Base-by-base conservation (phyloP, 2,113 vertebrate genomes). In the Gulo gulo region DNA sequence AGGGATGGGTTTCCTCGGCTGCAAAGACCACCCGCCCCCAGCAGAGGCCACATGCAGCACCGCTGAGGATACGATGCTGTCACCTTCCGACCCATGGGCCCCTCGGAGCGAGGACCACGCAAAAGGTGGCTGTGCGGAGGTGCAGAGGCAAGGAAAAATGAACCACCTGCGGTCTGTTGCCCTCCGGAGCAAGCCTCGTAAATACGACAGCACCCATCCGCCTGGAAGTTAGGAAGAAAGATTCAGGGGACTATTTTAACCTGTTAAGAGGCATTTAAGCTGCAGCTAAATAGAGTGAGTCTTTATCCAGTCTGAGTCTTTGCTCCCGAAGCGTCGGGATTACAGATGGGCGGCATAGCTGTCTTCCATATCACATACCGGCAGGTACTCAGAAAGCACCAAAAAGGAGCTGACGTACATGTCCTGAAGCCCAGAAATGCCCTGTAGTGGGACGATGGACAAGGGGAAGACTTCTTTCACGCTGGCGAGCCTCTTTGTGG, bases 371-470 rank as follows among this genome's bases (percentile, higher is more conserved):
- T 31, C 42, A 23, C 20, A 7, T 2, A 4, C 50, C 13, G 63
- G 57, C 65, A 8, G 63, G 50, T n/a, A 7, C 50, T 65, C 24
- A 52, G 20, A 45, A 45, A 55, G 95, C 42, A 14, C 26, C 39
- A 34, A 7, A 8, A 31, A 13, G 16, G 59, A 26, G 39, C 65
- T 7, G 18, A n/a, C 0, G 14, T 2, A 2, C 20, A 4, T 18
- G 1, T 42, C 34, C 34, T 0, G 4, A 42, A 61, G 76, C 52
- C 12, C 3, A 26, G 59, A 31, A 12, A 26, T 2, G 16, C 52
- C 23, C 24, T 9, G 15, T 7, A 13, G 36, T 0, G 4, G 45
- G 78, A 50, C 0, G 0, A 36, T 0, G 21, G 55, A 47, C 39
- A 23, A n/a, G 34, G 26, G 79, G 36, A 61, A 18, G 84, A 36